phyloP scores from a whole-genome alignment of 2,113 vertebrate genomes.

The Calidris pygmaea region DNA sequence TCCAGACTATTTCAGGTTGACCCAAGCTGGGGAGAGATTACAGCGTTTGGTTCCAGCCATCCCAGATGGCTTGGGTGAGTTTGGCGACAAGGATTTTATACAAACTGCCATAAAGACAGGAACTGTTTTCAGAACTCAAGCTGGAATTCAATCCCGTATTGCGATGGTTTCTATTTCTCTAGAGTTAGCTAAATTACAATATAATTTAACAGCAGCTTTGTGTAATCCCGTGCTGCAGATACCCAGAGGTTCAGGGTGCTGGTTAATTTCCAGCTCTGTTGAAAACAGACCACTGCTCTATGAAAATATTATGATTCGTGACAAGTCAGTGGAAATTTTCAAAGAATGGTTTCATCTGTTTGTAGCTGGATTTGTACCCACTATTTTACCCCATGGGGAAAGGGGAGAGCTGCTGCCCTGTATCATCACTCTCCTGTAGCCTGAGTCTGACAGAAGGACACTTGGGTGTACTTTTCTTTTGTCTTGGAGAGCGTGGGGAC shows the following conservation, averaged over 20 bases:
- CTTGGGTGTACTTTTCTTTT: not conserved
- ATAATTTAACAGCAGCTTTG: not conserved
- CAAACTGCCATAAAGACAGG: not conserved
- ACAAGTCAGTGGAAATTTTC: not conserved
- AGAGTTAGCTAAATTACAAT: not conserved
- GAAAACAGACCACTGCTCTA: not conserved
- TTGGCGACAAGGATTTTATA: not conserved
- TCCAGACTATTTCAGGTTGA: not conserved
- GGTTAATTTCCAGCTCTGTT: not conserved
- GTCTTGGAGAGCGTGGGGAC: not conserved
- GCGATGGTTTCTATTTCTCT: not conserved
- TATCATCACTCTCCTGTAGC: not conserved
- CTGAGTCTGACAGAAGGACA: not conserved
- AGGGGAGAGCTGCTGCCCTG: not conserved
- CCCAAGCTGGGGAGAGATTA: not conserved
- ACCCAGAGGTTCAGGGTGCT: not conserved
- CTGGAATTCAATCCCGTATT: not conserved
- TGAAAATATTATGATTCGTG: not conserved
- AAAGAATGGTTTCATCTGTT: not conserved
- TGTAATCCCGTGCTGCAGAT: not conserved
- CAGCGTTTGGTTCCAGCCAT: not conserved
- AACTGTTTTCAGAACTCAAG: not conserved
- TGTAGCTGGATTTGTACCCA: not conserved
- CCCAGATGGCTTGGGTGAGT: not conserved
- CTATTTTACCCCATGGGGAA: not conserved